Base-by-base conservation (phyloP, 1,140 invertebrate species). In the Pseudomyrmex sp. region DNA sequence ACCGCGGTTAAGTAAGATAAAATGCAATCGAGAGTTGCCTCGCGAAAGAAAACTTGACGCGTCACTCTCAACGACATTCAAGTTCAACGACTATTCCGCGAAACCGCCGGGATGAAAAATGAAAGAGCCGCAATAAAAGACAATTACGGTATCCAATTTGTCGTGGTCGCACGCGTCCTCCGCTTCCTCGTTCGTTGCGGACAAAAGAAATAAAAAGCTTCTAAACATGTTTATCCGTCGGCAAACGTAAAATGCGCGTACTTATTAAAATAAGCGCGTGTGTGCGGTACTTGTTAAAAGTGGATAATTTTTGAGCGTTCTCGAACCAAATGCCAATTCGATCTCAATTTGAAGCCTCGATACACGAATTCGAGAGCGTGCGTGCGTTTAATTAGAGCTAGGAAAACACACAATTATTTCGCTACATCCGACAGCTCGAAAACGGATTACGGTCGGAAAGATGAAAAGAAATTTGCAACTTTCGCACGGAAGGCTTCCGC, bases 391-490 rank as follows among this genome's bases (percentile, higher is more conserved):
- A 80, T 72, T 54, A 72, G 54, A 79, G 12, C 18, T 48, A 1
- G 26, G 70, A 79, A 52, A 59, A 79, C 69, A 79, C 35, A 52
- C 46, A 61, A 56, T 70, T 70, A 70, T 59, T 72, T 50, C 66
- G n/a, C 46, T 69, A 80, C 54, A 70, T 59, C 75, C 75, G 75
- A 59, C 76, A 59, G 44, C 65, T 26, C 35, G 35, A 46, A 68
- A 68, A 26, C 20, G 66, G 18, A 59, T 46, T 80, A 80, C 69
- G 26, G 54, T 80, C 66, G 76, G 76, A 61, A 85, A 23, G 80
- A 59, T 72, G 58, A 82, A 72, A 83, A 83, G 85, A 87, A 85
- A 88, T 88, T 90, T 85, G 52, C 86, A 85, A 88, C 58, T 89
- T 90, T 90, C 89, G 61, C 87, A 88, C 86, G 88, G 26, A 54